Percentiles rank a stretch among this genome's conserved stretches.
Conservation (phyloP, 2,113 vertebrate species). For the Crotophaga sulcirostris region DNA sequence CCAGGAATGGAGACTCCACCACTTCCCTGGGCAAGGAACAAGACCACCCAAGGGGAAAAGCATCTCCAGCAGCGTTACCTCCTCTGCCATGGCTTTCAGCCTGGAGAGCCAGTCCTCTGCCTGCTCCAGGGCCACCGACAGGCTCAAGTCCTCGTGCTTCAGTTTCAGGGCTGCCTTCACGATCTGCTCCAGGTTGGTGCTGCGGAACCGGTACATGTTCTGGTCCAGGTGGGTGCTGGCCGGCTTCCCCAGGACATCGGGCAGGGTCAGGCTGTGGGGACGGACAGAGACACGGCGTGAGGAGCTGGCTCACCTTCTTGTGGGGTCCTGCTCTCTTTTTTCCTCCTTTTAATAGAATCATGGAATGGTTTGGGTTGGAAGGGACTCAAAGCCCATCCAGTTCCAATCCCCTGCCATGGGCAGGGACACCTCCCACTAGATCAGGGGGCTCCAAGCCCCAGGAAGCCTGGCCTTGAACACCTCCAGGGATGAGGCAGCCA, state of each 20-base stretch:
- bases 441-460: too few relatives aligned
- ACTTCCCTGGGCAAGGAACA: too few relatives aligned
- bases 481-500: too few relatives aligned
- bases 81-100: slow-evolving; percentile 82
- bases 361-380: too few relatives aligned
- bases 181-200: slow-evolving; percentile 83
- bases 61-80: slow-evolving; percentile 72
- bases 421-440: too few relatives aligned
- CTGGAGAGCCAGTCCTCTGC: slow-evolving; percentile 89
- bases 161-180: slow-evolving; percentile 75
- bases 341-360: neutral
- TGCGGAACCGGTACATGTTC: slow-evolving; percentile 79
- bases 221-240: slow-evolving; percentile 88
- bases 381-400: too few relatives aligned
- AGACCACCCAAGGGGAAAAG: neutral
- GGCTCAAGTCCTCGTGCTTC: slow-evolving; percentile 76
- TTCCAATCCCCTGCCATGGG: too few relatives aligned
- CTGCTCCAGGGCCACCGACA: slow-evolving; percentile 81
- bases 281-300: accelerated
- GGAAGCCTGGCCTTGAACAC: too few relatives aligned
- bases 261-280: slow-evolving; percentile 78
- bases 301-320: neutral
- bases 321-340: neutral
- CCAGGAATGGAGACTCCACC: too few relatives aligned
- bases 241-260: slow-evolving; percentile 63